These are phyloP conservation scores for Planiliza haematocheilus DNA, from an alignment of 2,113 vertebrate genomes.

Conservation along the genomic window DNA sequence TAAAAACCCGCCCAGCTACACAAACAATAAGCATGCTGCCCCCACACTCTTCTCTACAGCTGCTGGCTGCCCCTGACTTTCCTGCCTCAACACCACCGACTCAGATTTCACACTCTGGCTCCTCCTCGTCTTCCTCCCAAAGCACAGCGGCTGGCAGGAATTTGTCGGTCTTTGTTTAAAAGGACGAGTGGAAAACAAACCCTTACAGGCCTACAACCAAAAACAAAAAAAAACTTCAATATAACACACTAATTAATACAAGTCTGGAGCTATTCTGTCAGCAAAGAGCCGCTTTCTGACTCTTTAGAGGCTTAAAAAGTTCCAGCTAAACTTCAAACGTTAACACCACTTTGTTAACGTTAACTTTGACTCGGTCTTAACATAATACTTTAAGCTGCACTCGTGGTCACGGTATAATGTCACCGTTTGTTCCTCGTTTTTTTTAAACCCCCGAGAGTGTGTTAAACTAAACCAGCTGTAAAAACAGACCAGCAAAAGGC, in stretches of 20 bases:
- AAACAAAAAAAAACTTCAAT: not conserved
- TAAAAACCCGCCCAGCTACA: not conserved
- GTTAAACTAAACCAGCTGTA: constrained; percentile 24
- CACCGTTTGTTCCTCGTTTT: too few species aligned
- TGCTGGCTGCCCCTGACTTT: constrained; percentile 66
- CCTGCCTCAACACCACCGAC: constrained; percentile 65
- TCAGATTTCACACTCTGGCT: constrained; percentile 83
- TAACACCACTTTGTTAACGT: not conserved
- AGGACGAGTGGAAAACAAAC: constrained; percentile 51
- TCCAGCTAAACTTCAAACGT: constrained; percentile 17
- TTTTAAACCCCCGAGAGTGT: not conserved
- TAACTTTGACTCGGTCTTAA: too few species aligned
- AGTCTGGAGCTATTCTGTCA: rapidly evolving
- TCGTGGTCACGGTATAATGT: too few species aligned
- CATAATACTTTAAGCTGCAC: too few species aligned
- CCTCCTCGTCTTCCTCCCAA: constrained; percentile 83
- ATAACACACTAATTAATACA: rapidly evolving
- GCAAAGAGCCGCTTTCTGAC: not conserved
- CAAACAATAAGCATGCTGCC: not conserved
- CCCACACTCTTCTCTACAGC: constrained; percentile 50
- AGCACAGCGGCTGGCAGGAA: constrained; percentile 73
- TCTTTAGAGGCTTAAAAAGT: not conserved
- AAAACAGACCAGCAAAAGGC: constrained; percentile 10
- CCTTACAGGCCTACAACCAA: not conserved
- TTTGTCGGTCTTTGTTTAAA: constrained; percentile 81